phyloP scores from a whole-genome alignment of 2,113 vertebrate species.

The Sorex fumeus region DNA sequence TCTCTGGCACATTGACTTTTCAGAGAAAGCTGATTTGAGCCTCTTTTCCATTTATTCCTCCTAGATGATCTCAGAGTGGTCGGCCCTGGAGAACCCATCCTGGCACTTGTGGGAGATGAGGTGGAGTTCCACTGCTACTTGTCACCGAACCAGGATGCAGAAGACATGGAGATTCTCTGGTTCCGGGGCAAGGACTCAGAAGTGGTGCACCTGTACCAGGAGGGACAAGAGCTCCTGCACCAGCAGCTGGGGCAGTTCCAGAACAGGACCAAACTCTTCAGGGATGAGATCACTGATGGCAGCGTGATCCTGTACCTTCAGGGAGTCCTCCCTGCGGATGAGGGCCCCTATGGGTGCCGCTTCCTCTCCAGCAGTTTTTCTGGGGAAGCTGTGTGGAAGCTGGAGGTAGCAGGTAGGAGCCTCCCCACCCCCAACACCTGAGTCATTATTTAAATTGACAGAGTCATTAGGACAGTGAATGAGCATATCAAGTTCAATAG shows the following conservation, averaged over 20 bases:
- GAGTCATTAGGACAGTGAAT: too few species aligned
- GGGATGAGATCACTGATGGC: neutral
- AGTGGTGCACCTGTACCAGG: slow-evolving; percentile 75
- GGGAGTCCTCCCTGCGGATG: neutral
- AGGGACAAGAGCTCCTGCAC: neutral
- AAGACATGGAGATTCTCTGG: slow-evolving; percentile 82
- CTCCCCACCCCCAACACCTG: too few species aligned
- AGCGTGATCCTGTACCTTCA: slow-evolving; percentile 63
- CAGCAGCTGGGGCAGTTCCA: slow-evolving; percentile 72
- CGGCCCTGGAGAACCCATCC: slow-evolving; percentile 53
- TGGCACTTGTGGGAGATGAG: slow-evolving; percentile 68
- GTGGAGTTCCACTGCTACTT: slow-evolving; percentile 77
- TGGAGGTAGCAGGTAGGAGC: slow-evolving; percentile 80
- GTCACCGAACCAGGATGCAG: neutral
- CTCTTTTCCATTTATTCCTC: slow-evolving; percentile 43
- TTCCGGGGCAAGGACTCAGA: slow-evolving; percentile 1
- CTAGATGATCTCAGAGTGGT: slow-evolving; percentile 76
- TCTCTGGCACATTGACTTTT: neutral
- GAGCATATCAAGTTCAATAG: too few species aligned
- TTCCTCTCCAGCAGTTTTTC: slow-evolving; percentile 61
- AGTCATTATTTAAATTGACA: too few species aligned
- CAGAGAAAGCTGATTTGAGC: neutral
- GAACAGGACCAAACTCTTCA: slow-evolving; percentile 74
- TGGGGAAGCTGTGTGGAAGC: slow-evolving; percentile 66
- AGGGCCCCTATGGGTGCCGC: slow-evolving; percentile 78